Base-by-base conservation (phyloP, 2,113 vertebrate species). In the Etheostoma cragini region DNA sequence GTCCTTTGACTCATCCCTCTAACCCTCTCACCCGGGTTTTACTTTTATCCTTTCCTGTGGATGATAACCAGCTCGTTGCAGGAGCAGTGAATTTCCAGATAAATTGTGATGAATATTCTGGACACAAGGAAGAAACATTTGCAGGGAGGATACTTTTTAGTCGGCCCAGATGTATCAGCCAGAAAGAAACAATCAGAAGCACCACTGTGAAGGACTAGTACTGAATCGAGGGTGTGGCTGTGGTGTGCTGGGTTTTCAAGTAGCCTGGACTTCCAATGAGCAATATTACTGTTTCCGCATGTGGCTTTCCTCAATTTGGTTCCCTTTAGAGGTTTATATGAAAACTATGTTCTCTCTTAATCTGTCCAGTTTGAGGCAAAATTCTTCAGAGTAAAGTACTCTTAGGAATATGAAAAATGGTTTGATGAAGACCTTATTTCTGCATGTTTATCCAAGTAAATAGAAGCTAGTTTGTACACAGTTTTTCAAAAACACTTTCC, bases 121-220 rank as follows among this genome's bases (percentile, higher is more conserved):
- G 66, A 89, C 74, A 63, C 76, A 77, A 14, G 4, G 80, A 88
- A 82, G 65, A 89, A 76, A 72, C 73, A 76, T 78, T 90, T 76
- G 74, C 68, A 71, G 80, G 78, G 71, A 76, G 72, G 81, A 88
- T 84, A 50, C 83, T 91, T 80, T 87, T 89, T 87, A 88, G 61
- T n/a, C 46, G 10, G 67, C 17, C 8, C 64, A 84, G 81, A 83
- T 84, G 81, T 83, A 64, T 80, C 84, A 88, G 66, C 38, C 80
- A 72, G 67, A 67, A 67, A 63, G 12, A 65, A 78, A 73, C 85
- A 87, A 82, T 81, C 78, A 81, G 57, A 77, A 66, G 45, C 63
- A 69, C 35, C 38, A 33, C 53, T 21, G 80, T 84, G 84, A 76
- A 87, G 42, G n/a, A 60, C 68, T 53, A 24, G 60, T 76, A 70